Evolutionary conservation across 2,113 vertebrate genomes (phyloP).

Genomic region (Tringa solitaria): DNA sequence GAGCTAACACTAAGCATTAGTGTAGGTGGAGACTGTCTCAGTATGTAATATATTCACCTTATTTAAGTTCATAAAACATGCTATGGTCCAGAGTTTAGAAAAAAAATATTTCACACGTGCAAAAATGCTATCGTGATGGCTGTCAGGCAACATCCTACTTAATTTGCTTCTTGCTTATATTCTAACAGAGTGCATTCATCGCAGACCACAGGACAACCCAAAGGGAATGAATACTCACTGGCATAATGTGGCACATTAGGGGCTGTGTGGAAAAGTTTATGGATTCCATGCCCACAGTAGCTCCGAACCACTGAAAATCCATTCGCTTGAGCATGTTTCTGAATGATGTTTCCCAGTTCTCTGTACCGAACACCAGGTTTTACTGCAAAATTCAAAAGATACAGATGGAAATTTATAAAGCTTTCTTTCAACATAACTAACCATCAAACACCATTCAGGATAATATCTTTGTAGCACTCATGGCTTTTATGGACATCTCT

Average conservation of each 20-base stretch:
- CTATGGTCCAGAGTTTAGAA: background rate
- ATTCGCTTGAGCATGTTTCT: constrained; percentile 96
- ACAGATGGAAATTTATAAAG: background rate
- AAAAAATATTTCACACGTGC: background rate
- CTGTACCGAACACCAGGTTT: constrained; percentile 96
- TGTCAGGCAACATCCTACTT: background rate
- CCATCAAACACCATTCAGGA: background rate
- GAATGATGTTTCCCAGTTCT: constrained; percentile 97
- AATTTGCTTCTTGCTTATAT: too few relatives aligned
- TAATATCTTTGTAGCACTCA: background rate
- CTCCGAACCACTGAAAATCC: constrained; percentile 98
- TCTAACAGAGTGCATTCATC: background rate
- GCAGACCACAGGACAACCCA: background rate
- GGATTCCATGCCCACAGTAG: constrained; percentile 98
- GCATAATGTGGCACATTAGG: constrained; percentile 95
- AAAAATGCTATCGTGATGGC: background rate
- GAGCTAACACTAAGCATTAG: background rate
- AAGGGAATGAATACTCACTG: constrained; percentile 76
- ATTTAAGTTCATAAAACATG: background rate
- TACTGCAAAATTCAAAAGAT: constrained; percentile 74
- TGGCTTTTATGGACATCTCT: background rate
- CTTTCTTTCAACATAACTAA: background rate
- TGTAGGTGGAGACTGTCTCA: background rate
- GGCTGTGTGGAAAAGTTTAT: constrained; percentile 96
- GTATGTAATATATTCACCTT: background rate